Evolutionary conservation across 2,113 vertebrate genomes (phyloP).

Genomic region (Pelobates fuscus): DNA sequence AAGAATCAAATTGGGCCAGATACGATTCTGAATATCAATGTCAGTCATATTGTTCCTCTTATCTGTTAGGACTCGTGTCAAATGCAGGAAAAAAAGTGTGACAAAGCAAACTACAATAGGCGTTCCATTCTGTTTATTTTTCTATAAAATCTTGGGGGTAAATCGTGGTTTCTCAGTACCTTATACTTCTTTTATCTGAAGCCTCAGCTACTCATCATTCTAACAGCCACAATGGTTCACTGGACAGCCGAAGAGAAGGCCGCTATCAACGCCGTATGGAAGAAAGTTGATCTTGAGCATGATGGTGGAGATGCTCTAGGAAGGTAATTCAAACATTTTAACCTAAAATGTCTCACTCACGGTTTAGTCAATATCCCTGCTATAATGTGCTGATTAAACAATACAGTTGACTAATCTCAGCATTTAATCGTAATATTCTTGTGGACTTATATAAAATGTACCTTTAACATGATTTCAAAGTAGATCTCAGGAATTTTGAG

Average conservation of each 20-base stretch:
- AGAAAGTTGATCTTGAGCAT: conserved; percentile 41
- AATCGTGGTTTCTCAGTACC: neutral
- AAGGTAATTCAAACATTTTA: conserved; percentile 53
- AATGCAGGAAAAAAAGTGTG: neutral
- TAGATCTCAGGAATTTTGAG: too few relatives aligned
- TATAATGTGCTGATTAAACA: too few relatives aligned
- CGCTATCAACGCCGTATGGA: conserved; percentile 25
- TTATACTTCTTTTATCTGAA: neutral
- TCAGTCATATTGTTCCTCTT: neutral
- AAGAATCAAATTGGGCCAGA: neutral
- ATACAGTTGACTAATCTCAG: too few relatives aligned
- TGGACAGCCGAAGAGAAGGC: conserved; percentile 63
- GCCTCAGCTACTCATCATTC: neutral
- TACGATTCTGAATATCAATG: neutral
- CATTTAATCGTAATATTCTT: too few relatives aligned
- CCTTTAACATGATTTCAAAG: too few relatives aligned
- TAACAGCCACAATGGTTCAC: conserved; percentile 62
- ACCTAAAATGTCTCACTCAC: too few relatives aligned
- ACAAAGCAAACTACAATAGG: neutral
- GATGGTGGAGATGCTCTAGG: conserved; percentile 57
- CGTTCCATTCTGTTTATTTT: neutral
- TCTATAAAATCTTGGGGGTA: neutral
- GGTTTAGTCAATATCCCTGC: too few relatives aligned
- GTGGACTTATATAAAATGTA: too few relatives aligned
- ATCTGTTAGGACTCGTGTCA: neutral